Conservation (phyloP, 2,113 vertebrate species). For the Phalacrocorax carbo region DNA sequence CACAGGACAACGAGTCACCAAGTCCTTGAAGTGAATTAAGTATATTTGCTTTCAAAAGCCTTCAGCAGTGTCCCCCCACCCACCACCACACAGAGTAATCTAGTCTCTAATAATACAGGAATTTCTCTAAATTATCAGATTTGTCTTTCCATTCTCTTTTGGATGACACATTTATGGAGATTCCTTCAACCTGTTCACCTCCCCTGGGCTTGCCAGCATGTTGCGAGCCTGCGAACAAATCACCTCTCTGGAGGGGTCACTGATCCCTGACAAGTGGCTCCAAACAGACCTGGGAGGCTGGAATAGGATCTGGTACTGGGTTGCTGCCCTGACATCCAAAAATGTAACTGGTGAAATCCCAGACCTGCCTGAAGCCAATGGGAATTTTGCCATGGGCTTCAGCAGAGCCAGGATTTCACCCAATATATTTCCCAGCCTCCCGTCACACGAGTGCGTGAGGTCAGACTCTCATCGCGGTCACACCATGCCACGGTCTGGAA, state of each 20-base stretch:
- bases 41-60: not conserved
- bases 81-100: not conserved
- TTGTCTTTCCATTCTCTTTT: not conserved
- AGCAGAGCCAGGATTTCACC: not conserved
- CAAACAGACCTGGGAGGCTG: not conserved
- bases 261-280: not conserved
- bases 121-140: not conserved
- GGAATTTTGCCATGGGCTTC: not conserved
- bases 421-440: not conserved
- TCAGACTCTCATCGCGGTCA: not conserved
- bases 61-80: not conserved
- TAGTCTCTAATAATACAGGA: not conserved
- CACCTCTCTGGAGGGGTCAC: not conserved
- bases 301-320: not conserved
- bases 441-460: fast-evolving
- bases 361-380: not conserved
- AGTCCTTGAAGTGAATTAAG: not conserved
- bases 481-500: not conserved
- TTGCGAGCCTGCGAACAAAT: not conserved
- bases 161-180: not conserved
- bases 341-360: not conserved
- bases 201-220: fast-evolving
- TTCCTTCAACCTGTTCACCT: not conserved
- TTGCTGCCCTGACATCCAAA: not conserved
- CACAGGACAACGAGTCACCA: not conserved